Evolutionary conservation across 2,113 vertebrate genomes (phyloP).

Genomic region (Upupa epops): DNA sequence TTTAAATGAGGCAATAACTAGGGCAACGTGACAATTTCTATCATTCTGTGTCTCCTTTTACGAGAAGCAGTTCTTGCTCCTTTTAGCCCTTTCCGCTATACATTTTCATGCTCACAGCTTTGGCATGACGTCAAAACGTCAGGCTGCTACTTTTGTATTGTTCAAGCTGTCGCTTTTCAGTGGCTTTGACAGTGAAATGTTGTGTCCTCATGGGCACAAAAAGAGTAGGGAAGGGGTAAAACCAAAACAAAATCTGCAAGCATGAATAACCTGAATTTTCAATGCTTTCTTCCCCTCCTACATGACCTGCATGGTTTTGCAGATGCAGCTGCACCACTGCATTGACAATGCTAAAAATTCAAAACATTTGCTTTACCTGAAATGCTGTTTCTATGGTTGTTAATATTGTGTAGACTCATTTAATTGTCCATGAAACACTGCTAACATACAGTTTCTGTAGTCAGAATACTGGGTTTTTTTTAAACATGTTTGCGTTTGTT

Average conservation of each 20-base stretch:
- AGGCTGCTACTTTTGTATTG: background rate
- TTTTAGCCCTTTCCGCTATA: background rate
- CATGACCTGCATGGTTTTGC: background rate
- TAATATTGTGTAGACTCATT: background rate
- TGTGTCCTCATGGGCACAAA: constrained; percentile 29
- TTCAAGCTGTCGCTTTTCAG: background rate
- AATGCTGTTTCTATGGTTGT: background rate
- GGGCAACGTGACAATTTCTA: background rate
- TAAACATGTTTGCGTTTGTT: background rate
- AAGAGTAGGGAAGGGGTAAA: background rate
- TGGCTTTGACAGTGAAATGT: background rate
- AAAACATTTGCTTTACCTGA: background rate
- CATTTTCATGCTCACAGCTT: background rate
- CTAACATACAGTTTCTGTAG: background rate
- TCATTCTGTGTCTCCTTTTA: background rate
- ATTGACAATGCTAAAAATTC: background rate
- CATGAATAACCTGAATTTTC: constrained; percentile 1
- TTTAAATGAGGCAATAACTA: background rate
- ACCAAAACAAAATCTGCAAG: background rate
- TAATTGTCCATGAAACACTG: background rate
- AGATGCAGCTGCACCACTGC: background rate
- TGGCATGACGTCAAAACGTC: background rate
- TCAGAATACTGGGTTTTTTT: background rate
- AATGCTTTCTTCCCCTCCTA: background rate
- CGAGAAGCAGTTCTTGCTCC: background rate